Base-by-base conservation (phyloP, 1,140 invertebrate species). In the Neocloeon triangulifer region DNA sequence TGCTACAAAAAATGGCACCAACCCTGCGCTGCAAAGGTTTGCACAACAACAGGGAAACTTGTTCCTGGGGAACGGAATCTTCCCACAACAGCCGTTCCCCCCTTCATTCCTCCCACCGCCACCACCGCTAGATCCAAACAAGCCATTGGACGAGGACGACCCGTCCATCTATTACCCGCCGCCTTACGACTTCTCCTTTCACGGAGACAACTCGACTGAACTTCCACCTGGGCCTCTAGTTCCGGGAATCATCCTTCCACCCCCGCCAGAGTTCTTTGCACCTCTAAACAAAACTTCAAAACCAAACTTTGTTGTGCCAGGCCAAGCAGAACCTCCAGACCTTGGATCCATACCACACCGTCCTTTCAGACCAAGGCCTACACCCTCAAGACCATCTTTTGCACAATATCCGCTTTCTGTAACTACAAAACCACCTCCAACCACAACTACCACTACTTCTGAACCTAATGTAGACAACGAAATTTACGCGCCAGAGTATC, bases 131-230 rank as follows among this genome's bases (percentile, higher is more conserved):
- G 78, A 77, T 51, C 60, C 65, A 39, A 69, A 70, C 25, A 70
- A 74, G 42, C 64, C 71, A 28, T 70, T 74, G 46, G 79, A 84
- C 55, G 76, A 81, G 51, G 77, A 81, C 50, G 79, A 85, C 55
- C 79, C 79, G 43, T 81, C 79, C 30, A 70, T 85, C 12, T 85
- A 82, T 45, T 82, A 85, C 61, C 79, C 79, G 36, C 78, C 79
- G 41, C 74, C 77, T 2, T 84, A 85, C 54, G 81, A 77, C 52
- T 85, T 84, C 54, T 69, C 71, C 35, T 85, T 81, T 50, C 62
- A 60, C 37, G 68, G 62, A 42, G 76, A 80, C 43, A 80, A 84
- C 49, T 61, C 69, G 1, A 75, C 69, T 18, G 56, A 55, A 13
- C 76, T 84, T 21, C 72, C 77, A 10, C 73, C 80, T 1, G 81